These are phyloP conservation scores for Trichosurus vulpecula DNA, from an alignment of 2,797 vertebrate species.

Conservation along the genomic window DNA sequence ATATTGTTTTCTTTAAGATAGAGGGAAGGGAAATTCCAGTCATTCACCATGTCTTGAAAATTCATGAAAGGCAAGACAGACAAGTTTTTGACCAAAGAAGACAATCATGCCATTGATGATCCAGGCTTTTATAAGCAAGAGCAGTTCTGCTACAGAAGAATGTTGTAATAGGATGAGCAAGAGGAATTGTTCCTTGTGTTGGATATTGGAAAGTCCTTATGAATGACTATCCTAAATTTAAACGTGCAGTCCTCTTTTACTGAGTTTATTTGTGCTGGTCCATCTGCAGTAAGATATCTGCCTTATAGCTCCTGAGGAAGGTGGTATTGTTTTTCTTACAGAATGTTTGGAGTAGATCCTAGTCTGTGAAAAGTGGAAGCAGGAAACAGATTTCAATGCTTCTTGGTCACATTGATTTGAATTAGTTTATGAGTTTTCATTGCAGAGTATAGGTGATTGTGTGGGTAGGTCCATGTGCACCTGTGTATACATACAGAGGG, in stretches of 20 bases:
- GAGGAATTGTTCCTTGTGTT: constrained; percentile 96
- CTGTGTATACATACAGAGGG: neutral
- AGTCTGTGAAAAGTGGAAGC: constrained; percentile 36
- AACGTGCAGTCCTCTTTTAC: constrained; percentile 89
- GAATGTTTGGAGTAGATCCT: constrained; percentile 64
- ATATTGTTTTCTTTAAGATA: constrained; percentile 99
- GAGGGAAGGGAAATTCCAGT: constrained; percentile 99
- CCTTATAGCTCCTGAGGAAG: constrained; percentile 52
- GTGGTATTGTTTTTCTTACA: constrained; percentile 69
- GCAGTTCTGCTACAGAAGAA: neutral
- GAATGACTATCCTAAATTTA: constrained; percentile 99
- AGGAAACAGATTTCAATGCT: constrained; percentile 71
- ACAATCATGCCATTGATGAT: neutral
- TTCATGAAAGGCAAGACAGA: constrained; percentile 94
- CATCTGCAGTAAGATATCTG: constrained; percentile 84
- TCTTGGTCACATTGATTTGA: constrained; percentile 70
- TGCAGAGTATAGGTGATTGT: constrained; percentile 49
- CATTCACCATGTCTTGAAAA: constrained; percentile 97
- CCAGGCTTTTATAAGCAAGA: neutral
- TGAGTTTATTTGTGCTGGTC: constrained; percentile 88
- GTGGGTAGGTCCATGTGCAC: constrained; percentile 53
- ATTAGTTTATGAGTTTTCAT: constrained; percentile 79
- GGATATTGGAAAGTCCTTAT: constrained; percentile 99
- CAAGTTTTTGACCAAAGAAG: neutral
- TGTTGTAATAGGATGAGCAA: neutral